Evolutionary conservation across 2,888 invertebrate species (phyloP).

Genomic region (Xylocampa areola): DNA sequence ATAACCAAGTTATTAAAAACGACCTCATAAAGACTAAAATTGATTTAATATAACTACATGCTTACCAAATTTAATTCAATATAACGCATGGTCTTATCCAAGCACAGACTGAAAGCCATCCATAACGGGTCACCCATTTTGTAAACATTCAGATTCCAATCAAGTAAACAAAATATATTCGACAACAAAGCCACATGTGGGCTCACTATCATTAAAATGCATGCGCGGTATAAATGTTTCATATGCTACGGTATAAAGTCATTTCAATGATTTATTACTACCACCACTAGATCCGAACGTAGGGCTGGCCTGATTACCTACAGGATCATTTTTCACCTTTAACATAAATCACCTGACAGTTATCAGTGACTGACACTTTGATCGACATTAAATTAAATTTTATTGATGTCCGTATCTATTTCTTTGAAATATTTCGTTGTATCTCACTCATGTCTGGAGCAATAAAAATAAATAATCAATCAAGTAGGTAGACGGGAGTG

Average conservation of each 20-base stretch:
- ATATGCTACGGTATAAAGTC: slow-evolving; percentile 38
- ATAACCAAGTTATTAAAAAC: too few relatives aligned
- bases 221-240: slow-evolving; percentile 37
- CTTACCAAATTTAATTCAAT: too few relatives aligned
- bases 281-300: slow-evolving; percentile 25
- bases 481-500: slow-evolving; percentile 54
- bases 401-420: slow-evolving; percentile 64
- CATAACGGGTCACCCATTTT: background rate
- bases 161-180: slow-evolving; percentile 46
- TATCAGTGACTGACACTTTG: slow-evolving; percentile 67
- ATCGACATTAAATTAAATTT: slow-evolving; percentile 70
- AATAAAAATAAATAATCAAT: slow-evolving; percentile 72
- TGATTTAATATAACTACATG: too few relatives aligned
- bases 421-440: slow-evolving; percentile 57
- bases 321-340: slow-evolving; percentile 58
- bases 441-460: slow-evolving; percentile 56
- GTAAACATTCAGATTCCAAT: slow-evolving; percentile 41
- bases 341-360: slow-evolving; percentile 66
- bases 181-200: slow-evolving; percentile 43
- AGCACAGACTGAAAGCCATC: slow-evolving; percentile 4
- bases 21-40: too few relatives aligned
- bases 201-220: slow-evolving; percentile 44
- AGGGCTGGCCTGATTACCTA: slow-evolving; percentile 44
- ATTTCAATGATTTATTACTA: slow-evolving; percentile 56
- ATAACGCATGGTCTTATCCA: too few relatives aligned